These are phyloP conservation scores for Sebastes taczanowskii DNA, from an alignment of 2,797 vertebrate species.

Conservation along the genomic window DNA sequence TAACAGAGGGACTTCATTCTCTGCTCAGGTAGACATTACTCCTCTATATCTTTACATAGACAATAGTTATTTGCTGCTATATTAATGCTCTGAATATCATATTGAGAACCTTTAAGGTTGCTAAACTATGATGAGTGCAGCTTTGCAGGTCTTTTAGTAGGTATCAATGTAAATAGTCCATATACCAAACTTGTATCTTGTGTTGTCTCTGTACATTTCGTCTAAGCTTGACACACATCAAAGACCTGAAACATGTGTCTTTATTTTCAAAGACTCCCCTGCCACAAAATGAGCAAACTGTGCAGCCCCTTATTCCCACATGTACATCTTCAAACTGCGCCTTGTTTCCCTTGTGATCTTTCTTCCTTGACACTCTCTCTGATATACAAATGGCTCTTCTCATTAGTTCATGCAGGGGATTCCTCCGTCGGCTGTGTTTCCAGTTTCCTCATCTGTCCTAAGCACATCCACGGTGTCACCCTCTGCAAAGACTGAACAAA, in stretches of 20 bases:
- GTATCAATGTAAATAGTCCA: background rate
- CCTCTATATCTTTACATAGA: no score
- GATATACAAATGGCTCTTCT: slow-evolving; percentile 47
- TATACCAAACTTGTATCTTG: background rate
- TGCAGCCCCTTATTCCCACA: background rate
- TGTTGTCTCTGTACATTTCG: background rate
- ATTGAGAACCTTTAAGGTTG: background rate
- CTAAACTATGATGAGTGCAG: background rate
- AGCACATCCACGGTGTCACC: slow-evolving; percentile 17
- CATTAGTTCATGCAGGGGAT: slow-evolving; percentile 38
- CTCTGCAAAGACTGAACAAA: slow-evolving; percentile 42
- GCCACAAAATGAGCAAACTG: background rate
- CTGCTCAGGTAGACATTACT: no score
- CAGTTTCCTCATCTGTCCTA: slow-evolving; percentile 31
- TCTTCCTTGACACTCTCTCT: slow-evolving; percentile 33
- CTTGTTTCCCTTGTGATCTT: slow-evolving; percentile 11
- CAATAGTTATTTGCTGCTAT: no score
- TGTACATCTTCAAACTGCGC: slow-evolving; percentile 9
- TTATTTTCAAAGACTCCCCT: background rate
- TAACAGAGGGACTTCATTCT: no score
- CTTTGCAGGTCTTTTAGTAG: background rate
- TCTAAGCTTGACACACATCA: background rate
- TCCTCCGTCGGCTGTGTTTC: background rate
- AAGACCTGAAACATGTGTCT: background rate
- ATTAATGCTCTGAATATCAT: no score